Evolutionary conservation across 1,140 invertebrate genomes (phyloP).

Genomic region (Drosophila chauvacae): DNA sequence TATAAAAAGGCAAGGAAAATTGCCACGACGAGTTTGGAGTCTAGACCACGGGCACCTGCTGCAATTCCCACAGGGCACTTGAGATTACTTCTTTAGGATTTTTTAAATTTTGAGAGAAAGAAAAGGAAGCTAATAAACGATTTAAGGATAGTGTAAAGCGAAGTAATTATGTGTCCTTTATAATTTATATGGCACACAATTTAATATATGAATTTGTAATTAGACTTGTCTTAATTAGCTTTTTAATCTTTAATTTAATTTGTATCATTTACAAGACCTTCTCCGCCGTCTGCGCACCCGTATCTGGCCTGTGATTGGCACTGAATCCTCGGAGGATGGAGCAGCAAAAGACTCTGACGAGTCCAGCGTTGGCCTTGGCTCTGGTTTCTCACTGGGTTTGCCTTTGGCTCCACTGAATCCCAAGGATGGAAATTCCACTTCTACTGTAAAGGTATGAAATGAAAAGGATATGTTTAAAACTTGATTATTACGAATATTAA

Average conservation of each 20-base stretch:
- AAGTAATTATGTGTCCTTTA: background rate
- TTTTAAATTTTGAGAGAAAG: background rate
- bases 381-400: constrained; percentile 37
- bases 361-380: constrained; percentile 38
- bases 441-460: constrained; percentile 71
- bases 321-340: constrained; percentile 24
- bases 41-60: constrained; percentile 58
- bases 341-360: constrained; percentile 11
- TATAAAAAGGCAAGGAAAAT: constrained; percentile 17
- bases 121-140: background rate
- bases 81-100: background rate
- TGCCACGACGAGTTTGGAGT: constrained; percentile 6
- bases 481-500: no score
- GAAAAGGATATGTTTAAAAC: background rate
- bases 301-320: constrained; percentile 58
- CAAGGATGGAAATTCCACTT: constrained; percentile 71
- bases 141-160: background rate
- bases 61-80: constrained; percentile 52
- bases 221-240: no score
- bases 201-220: background rate
- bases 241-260: background rate
- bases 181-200: background rate
- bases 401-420: constrained; percentile 34
- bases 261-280: constrained; percentile 53
- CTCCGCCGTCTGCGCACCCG: constrained; percentile 70